Percentiles rank a stretch among this genome's conserved stretches.
Conservation (phyloP, 2,888 invertebrate species). For the Rhagophthalmus giganteus region DNA sequence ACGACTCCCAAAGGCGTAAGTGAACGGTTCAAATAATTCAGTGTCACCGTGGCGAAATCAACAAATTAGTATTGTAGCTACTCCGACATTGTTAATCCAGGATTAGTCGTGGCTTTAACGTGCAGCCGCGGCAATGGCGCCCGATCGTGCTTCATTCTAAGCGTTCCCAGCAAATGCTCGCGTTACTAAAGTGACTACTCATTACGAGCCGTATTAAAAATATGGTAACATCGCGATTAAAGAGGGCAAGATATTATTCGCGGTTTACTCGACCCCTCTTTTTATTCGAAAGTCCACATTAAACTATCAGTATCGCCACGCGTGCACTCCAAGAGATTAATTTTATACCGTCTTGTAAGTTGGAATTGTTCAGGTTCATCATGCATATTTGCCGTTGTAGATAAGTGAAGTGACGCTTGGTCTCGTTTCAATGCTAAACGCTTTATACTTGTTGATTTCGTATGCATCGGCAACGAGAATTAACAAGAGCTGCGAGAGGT, state of each 20-base stretch:
- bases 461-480: conserved; percentile 31
- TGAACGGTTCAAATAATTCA: conserved; percentile 51
- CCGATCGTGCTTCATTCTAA: conserved; percentile 26
- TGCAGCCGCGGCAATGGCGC: conserved; percentile 49
- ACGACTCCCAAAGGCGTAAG: conserved; percentile 26
- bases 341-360: conserved; percentile 39
- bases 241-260: no score
- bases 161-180: conserved; percentile 15
- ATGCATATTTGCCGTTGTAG: conserved; percentile 39
- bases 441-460: conserved; percentile 41
- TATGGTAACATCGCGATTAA: background rate
- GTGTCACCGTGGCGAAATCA: conserved; percentile 56
- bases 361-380: conserved; percentile 34
- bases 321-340: no score
- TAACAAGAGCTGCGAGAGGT: conserved; percentile 19
- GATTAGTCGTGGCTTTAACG: conserved; percentile 54
- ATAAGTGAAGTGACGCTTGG: conserved; percentile 35
- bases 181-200: background rate
- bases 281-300: no score
- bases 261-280: background rate
- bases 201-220: background rate
- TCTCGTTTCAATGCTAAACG: conserved; percentile 33
- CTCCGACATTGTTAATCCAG: conserved; percentile 56
- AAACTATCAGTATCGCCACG: no score
- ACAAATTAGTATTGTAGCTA: conserved; percentile 58